Percentiles rank a stretch among this genome's conserved stretches.
These are phyloP conservation scores for Pinctada fucata DNA, from an alignment of 2,888 invertebrate species.

Conservation along the genomic window DNA sequence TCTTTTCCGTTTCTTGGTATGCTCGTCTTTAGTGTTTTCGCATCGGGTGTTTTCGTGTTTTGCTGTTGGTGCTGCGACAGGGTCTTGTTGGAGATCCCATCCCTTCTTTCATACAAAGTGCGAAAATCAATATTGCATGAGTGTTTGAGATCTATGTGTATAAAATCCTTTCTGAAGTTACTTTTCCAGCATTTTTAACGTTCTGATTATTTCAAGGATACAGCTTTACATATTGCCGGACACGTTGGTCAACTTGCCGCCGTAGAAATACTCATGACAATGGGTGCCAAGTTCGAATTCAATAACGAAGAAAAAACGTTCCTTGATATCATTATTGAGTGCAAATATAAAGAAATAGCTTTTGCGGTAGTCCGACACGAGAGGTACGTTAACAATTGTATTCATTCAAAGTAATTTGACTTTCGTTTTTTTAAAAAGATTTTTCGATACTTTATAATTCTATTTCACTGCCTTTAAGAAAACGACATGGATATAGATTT, in stretches of 20 bases:
- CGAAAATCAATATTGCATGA: too few species aligned
- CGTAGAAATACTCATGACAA: constrained; percentile 86
- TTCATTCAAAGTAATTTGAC: neutral
- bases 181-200: neutral
- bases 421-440: neutral
- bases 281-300: constrained; percentile 80
- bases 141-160: too few species aligned
- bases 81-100: too few species aligned
- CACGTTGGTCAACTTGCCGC: constrained; percentile 89
- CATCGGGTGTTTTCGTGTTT: too few species aligned
- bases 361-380: constrained; percentile 87
- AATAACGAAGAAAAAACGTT: constrained; percentile 89
- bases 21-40: too few species aligned
- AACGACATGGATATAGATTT: too few species aligned
- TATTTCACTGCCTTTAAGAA: too few species aligned
- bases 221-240: constrained; percentile 90
- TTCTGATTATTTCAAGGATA: constrained; percentile 81
- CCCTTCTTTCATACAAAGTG: too few species aligned
- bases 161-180: neutral
- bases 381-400: constrained; percentile 65
- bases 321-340: constrained; percentile 93
- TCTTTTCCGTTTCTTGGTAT: too few species aligned
- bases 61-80: too few species aligned
- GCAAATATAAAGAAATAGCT: constrained; percentile 90
- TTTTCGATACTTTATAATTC: neutral